A percentile compares a stretch with the other conserved stretches of the same genome.
phyloP scores from a whole-genome alignment of 2,797 vertebrate genomes.

The Threskiornis aethiopicus region DNA sequence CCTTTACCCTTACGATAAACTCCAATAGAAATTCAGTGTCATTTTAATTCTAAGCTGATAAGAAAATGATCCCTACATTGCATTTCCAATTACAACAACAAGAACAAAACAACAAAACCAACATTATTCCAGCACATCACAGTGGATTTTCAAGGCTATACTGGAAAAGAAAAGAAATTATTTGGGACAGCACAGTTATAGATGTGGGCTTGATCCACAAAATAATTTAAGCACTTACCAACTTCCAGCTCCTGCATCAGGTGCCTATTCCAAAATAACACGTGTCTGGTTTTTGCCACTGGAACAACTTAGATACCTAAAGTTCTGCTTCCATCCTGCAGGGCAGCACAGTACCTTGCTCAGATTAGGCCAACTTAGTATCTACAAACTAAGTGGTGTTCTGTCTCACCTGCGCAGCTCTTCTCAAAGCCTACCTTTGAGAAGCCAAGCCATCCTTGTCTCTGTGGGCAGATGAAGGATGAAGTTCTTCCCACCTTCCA shows the following conservation, averaged over 20 bases:
- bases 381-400: background rate
- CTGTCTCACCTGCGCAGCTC: background rate
- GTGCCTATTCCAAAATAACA: background rate
- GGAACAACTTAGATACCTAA: background rate
- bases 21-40: background rate
- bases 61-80: background rate
- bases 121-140: background rate
- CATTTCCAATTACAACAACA: background rate
- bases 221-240: background rate
- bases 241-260: background rate
- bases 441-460: background rate
- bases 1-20: background rate
- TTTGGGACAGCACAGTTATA: background rate
- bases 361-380: background rate
- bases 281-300: background rate
- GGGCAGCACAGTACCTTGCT: background rate
- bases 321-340: background rate
- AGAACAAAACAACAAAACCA: background rate
- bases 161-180: background rate
- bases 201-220: background rate
- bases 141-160: background rate
- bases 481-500: background rate
- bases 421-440: background rate
- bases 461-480: background rate
- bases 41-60: background rate